These are phyloP conservation scores for Scaptomyza parva DNA, from an alignment of 2,888 invertebrate species.

Conservation along the genomic window DNA sequence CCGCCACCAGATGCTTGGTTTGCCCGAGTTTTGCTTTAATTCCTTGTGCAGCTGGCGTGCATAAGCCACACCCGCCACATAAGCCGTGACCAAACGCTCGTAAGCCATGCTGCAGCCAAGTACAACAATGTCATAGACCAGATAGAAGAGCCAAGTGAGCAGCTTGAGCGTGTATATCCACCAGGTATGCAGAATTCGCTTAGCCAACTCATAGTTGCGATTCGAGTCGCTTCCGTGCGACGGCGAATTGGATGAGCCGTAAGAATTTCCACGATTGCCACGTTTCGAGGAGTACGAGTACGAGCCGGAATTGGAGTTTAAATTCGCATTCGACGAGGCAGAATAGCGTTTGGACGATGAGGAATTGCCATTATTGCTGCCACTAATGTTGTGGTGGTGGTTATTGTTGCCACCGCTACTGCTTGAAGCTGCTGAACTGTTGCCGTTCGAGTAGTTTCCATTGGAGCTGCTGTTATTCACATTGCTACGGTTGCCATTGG, in stretches of 20 bases:
- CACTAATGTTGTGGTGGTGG: slow-evolving; percentile 25
- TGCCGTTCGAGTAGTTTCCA: slow-evolving; percentile 60
- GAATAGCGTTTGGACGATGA: slow-evolving; percentile 72
- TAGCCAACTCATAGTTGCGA: slow-evolving; percentile 86
- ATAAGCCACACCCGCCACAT: slow-evolving; percentile 71
- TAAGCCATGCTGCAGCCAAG: slow-evolving; percentile 87
- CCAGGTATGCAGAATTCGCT: slow-evolving; percentile 86
- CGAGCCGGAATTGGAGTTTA: slow-evolving; percentile 70
- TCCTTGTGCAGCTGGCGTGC: slow-evolving; percentile 81
- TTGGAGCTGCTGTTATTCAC: slow-evolving; percentile 35
- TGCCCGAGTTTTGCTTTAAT: slow-evolving; percentile 83
- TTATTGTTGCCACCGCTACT: slow-evolving; percentile 24
- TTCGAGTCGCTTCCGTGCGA: slow-evolving; percentile 71
- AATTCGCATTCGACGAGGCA: slow-evolving; percentile 63
- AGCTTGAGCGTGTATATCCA: slow-evolving; percentile 87
- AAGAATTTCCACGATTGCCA: slow-evolving; percentile 58
- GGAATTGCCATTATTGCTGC: slow-evolving; percentile 57
- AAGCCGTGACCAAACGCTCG: slow-evolving; percentile 79
- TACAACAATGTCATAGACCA: slow-evolving; percentile 92
- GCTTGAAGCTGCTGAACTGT: slow-evolving; percentile 27
- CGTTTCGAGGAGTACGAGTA: slow-evolving; percentile 81
- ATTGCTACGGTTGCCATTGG: slow-evolving; percentile 23
- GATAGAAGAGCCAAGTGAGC: slow-evolving; percentile 91
- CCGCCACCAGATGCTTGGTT: slow-evolving; percentile 83
- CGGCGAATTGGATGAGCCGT: slow-evolving; percentile 67